Evolutionary conservation across 1,140 invertebrate genomes (phyloP).

Genomic region (Pinna nobilis): DNA sequence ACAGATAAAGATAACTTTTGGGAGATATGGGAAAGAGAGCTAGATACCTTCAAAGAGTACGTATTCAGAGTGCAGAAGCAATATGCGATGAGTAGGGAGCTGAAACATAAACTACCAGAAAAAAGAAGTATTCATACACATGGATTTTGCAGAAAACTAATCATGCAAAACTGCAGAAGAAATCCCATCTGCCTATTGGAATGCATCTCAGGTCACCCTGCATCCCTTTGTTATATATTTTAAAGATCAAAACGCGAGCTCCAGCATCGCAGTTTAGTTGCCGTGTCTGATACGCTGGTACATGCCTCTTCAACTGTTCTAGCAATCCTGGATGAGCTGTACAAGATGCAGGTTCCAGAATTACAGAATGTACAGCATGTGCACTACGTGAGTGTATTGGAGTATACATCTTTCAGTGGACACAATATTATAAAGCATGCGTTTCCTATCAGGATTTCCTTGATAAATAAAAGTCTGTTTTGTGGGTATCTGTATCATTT

Average conservation of each 20-base stretch:
- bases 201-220: constrained; percentile 35
- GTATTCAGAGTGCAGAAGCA: constrained; percentile 28
- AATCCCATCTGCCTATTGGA: constrained; percentile 52
- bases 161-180: constrained; percentile 42
- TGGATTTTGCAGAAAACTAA: constrained; percentile 50
- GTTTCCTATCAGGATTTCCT: no score
- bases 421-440: no score
- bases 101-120: constrained; percentile 1
- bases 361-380: not conserved
- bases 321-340: not conserved
- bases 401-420: no score
- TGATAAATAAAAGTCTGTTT: no score
- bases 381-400: no score
- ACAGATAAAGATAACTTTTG: not conserved
- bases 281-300: not conserved
- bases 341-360: not conserved
- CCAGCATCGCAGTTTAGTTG: constrained; percentile 10
- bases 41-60: constrained; percentile 30
- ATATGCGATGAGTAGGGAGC: constrained; percentile 23
- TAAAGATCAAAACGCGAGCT: not conserved
- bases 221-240: constrained; percentile 38
- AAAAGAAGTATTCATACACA: constrained; percentile 17
- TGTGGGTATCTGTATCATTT: no score
- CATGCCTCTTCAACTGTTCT: constrained; percentile 5
- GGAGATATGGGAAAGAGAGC: not conserved